These are phyloP conservation scores for Drosophila paramelanica DNA, from an alignment of 2,888 invertebrate genomes.

Conservation along the genomic window DNA sequence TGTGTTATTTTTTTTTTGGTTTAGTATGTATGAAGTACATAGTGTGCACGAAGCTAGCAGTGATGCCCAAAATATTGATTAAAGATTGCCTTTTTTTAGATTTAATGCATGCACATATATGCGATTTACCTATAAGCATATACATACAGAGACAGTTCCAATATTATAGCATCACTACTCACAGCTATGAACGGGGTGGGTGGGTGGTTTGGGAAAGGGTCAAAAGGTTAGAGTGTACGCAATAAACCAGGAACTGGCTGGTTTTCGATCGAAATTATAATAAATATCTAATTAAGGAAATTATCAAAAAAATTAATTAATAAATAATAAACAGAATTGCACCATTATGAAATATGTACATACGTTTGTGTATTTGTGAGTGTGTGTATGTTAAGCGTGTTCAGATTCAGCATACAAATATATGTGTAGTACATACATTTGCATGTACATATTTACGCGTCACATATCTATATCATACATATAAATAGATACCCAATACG, in stretches of 20 bases:
- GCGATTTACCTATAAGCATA: too few species aligned
- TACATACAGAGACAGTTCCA: background rate
- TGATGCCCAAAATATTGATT: too few species aligned
- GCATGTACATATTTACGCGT: background rate
- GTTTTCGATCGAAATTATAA: background rate
- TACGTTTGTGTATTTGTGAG: background rate
- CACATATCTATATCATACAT: too few species aligned
- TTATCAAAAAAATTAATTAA: background rate
- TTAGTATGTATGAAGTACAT: background rate
- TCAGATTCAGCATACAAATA: constrained; percentile 1
- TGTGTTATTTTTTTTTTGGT: too few species aligned
- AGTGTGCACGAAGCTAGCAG: background rate
- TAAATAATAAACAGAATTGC: constrained; percentile 1
- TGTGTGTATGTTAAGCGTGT: background rate
- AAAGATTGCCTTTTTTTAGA: too few species aligned
- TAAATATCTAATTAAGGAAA: constrained; percentile 7
- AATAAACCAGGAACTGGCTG: constrained; percentile 3
- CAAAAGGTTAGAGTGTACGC: background rate
- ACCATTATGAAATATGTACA: constrained; percentile 4
- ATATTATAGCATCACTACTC: background rate
- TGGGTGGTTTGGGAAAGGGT: background rate
- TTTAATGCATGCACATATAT: too few species aligned
- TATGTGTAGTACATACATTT: constrained; percentile 4
- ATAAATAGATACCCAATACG: background rate
- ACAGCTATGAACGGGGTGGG: background rate